phyloP scores from a whole-genome alignment of 2,113 vertebrate species.

The Gambusia holbrooki region DNA sequence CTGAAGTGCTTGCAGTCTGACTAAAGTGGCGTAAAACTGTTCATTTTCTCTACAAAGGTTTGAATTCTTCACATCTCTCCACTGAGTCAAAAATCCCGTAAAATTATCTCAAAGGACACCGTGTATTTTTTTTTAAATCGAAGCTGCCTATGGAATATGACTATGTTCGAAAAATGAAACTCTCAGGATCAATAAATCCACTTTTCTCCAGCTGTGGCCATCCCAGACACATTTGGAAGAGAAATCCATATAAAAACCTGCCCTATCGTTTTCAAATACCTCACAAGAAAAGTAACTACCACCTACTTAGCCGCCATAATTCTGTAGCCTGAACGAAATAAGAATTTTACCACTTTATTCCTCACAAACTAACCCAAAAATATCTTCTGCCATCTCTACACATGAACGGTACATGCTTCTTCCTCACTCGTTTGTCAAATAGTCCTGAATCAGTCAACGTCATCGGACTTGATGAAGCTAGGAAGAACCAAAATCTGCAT shows the following conservation, averaged over 20 bases:
- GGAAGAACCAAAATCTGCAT: slow-evolving; percentile 73
- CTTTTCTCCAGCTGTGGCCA: slow-evolving; percentile 64
- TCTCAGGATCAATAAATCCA: slow-evolving; percentile 68
- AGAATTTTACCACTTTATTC: slow-evolving; percentile 14
- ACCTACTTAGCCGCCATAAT: slow-evolving; percentile 37
- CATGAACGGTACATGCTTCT: background rate
- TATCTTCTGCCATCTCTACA: slow-evolving; percentile 36
- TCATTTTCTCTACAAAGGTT: slow-evolving; percentile 1
- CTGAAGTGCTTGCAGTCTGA: background rate
- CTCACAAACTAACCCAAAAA: slow-evolving; percentile 8
- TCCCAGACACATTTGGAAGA: slow-evolving; percentile 46
- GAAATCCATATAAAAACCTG: slow-evolving; percentile 57
- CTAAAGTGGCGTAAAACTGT: background rate
- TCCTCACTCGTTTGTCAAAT: slow-evolving; percentile 47
- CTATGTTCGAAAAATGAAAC: slow-evolving; percentile 68
- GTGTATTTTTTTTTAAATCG: slow-evolving; percentile 66
- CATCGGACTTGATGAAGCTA: slow-evolving; percentile 55
- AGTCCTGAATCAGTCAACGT: slow-evolving; percentile 55
- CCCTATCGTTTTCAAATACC: slow-evolving; percentile 28
- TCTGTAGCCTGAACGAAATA: slow-evolving; percentile 45
- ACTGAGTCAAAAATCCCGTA: slow-evolving; percentile 44
- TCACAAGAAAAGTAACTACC: slow-evolving; percentile 34
- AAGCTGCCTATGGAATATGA: slow-evolving; percentile 53
- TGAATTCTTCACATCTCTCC: slow-evolving; percentile 30
- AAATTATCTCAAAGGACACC: slow-evolving; percentile 50